Base-by-base conservation (phyloP, 2,797 vertebrate species). In the Notolepis coatsorum region DNA sequence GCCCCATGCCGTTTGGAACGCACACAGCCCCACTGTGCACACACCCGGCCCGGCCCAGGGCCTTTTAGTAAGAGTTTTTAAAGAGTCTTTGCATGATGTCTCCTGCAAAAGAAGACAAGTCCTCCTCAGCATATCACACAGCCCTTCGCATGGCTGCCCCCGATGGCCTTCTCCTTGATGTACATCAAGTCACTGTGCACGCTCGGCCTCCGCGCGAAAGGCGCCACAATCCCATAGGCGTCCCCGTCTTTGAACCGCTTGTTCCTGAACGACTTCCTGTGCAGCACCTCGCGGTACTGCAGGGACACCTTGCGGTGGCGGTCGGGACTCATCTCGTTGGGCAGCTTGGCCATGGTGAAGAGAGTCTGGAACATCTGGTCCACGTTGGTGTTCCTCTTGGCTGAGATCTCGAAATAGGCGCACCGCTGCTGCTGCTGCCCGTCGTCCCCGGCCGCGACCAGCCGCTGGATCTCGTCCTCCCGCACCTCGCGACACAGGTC, bases 181-280 rank as follows among this genome's bases (percentile, higher is more conserved):
- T 98, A 99, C 96, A 96, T 93, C 77, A 99, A 93, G 92, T 99
- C 98, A 43, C 97, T 99, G 92, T 99, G 97, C 76, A 99, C 95
- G 59, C 97, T 99, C 5, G 97, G 97, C 33, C 96, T 85, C 45
- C 95, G 94, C 45, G 97, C 98, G 5, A 95, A 98, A 13, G 97
- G 96, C 1, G 95, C 96, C 79, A 99, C 93, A 30, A 99, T 89
- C 61, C 97, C 97, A 0, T 96, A 97, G 0, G 97, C 96, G 51
- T 95, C 95, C 1, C 93, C 94, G 0, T 91, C 79, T 10, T 96
- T 94, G 0, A 94, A 92, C 79, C 94, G 96, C 80, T 94, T 95
- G 84, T 60, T 91, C 35, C 93, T 91, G 80, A 96, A 85, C 0
- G 94, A 93, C 73, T 98, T 98, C 75, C 95, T 94, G 75, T 94